Evolutionary conservation across 2,888 invertebrate genomes (phyloP).

Genomic region (Panopea generosa): DNA sequence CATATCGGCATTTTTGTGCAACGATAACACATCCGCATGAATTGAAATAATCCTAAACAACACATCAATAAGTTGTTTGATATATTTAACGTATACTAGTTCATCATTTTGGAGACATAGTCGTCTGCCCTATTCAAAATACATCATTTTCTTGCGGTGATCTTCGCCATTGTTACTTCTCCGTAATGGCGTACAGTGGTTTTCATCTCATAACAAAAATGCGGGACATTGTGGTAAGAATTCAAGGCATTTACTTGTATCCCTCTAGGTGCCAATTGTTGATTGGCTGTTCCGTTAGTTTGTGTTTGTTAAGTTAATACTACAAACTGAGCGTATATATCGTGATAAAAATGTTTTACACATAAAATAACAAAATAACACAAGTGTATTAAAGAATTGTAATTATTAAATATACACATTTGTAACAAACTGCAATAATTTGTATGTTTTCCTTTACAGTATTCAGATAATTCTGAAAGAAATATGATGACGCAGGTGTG

Average conservation of each 20-base stretch:
- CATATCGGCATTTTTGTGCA: constrained; percentile 39
- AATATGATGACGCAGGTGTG: no score
- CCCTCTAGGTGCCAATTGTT: constrained; percentile 20
- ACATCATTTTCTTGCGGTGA: constrained; percentile 4
- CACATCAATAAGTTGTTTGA: constrained; percentile 2
- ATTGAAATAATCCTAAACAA: neutral
- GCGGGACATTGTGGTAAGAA: constrained; percentile 59
- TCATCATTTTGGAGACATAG: neutral
- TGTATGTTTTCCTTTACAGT: no score
- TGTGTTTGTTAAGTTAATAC: neutral
- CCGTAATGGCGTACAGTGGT: constrained; percentile 67
- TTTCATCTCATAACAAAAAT: constrained; percentile 72
- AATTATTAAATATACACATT: no score
- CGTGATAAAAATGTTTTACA: no score
- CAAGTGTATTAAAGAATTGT: no score
- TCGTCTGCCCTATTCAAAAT: neutral
- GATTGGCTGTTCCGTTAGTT: constrained; percentile 26
- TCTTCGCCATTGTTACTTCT: neutral
- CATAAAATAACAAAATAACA: neutral
- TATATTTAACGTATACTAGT: neutral
- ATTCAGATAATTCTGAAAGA: no score
- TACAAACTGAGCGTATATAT: neutral
- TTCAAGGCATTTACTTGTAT: constrained; percentile 1
- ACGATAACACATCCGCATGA: neutral
- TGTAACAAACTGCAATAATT: no score